phyloP scores from a whole-genome alignment of 2,888 invertebrate genomes.

The Eurytoma adleriae region DNA sequence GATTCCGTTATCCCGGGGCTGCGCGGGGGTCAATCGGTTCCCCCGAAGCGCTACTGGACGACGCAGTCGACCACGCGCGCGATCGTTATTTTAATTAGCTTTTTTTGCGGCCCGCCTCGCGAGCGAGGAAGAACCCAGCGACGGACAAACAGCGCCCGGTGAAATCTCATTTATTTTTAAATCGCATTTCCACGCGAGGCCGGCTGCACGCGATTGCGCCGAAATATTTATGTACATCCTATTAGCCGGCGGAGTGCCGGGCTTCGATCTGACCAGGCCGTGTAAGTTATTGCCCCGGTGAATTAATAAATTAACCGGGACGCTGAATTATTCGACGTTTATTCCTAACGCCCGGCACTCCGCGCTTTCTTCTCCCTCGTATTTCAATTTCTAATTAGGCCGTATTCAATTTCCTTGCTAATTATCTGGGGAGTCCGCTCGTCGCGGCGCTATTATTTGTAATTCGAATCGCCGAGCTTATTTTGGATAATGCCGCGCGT shows the following conservation, averaged over 20 bases:
- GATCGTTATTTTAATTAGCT: slow-evolving; percentile 43
- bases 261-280: slow-evolving; percentile 4
- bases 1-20: slow-evolving; percentile 33
- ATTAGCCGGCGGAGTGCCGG: background rate
- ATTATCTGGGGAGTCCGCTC: background rate
- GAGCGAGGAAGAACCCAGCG: background rate
- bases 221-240: slow-evolving; percentile 41
- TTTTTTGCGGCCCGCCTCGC: background rate
- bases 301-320: slow-evolving; percentile 23
- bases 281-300: slow-evolving; percentile 5
- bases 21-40: background rate
- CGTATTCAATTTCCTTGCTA: slow-evolving; percentile 2
- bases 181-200: slow-evolving; percentile 24
- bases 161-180: slow-evolving; percentile 36
- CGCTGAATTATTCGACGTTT: too few relatives aligned
- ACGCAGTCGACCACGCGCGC: background rate
- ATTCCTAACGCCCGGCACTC: background rate
- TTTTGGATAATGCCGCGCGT: background rate
- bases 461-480: background rate
- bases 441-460: background rate
- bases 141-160: too few relatives aligned
- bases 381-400: slow-evolving; percentile 34
- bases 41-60: background rate
- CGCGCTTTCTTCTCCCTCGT: background rate
- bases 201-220: background rate